phyloP scores from a whole-genome alignment of 1,140 invertebrate genomes.

The Zeugodacus cucurbitae region DNA sequence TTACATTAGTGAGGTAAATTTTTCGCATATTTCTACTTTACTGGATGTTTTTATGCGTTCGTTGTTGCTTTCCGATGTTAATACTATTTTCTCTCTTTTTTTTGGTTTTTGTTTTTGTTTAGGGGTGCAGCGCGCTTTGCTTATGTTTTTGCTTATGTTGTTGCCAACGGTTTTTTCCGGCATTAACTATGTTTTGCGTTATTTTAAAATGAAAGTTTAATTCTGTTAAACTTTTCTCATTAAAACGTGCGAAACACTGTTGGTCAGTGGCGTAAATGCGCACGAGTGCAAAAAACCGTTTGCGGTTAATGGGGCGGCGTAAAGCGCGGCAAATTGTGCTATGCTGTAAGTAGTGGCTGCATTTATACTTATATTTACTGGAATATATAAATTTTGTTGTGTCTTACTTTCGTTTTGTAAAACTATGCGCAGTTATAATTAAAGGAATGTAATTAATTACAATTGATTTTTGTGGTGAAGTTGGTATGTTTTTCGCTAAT shows the following conservation, averaged over 20 bases:
- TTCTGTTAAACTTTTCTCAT: conserved; percentile 67
- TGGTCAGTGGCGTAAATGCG: conserved; percentile 2
- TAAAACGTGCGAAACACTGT: conserved; percentile 61
- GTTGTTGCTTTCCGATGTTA: background rate
- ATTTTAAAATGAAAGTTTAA: conserved; percentile 63
- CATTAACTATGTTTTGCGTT: background rate
- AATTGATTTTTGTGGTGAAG: background rate
- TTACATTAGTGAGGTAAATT: conserved; percentile 42
- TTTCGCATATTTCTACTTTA: conserved; percentile 53
- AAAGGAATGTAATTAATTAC: too few species aligned
- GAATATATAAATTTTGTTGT: background rate
- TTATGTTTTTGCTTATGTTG: conserved; percentile 19
- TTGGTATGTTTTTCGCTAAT: too few species aligned
- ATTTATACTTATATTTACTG: background rate
- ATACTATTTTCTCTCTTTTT: background rate
- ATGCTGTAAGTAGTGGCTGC: background rate
- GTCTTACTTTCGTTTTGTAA: too few species aligned
- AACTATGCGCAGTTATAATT: too few species aligned
- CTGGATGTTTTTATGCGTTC: conserved; percentile 37
- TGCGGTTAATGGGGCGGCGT: background rate
- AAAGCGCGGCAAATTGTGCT: background rate
- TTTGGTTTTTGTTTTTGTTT: too few species aligned
- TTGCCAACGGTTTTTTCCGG: background rate
- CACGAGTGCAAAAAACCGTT: conserved; percentile 3
- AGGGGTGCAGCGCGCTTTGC: background rate